phyloP scores from a whole-genome alignment of 2,888 invertebrate species.

The Cheilosia scutellata region DNA sequence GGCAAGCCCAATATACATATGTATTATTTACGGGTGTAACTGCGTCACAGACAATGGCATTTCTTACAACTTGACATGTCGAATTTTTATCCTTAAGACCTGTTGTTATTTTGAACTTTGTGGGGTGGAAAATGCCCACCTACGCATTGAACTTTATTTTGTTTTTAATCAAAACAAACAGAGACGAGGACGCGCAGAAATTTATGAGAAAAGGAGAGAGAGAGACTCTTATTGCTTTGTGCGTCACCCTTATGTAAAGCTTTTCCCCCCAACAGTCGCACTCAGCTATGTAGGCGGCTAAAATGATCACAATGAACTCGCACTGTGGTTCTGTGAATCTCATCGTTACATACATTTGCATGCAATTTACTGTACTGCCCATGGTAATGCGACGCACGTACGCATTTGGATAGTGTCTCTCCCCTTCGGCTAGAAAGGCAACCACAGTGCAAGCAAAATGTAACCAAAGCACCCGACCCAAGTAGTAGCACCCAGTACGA shows the following conservation, averaged over 20 bases:
- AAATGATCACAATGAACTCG: slow-evolving; percentile 73
- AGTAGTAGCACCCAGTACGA: slow-evolving; percentile 11
- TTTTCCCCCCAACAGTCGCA: slow-evolving; percentile 34
- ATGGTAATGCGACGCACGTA: slow-evolving; percentile 55
- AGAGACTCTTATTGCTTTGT: slow-evolving; percentile 14
- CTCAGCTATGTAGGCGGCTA: neutral
- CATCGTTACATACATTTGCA: slow-evolving; percentile 32
- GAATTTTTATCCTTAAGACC: slow-evolving; percentile 24
- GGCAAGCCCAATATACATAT: too few relatives aligned
- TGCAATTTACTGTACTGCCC: slow-evolving; percentile 46
- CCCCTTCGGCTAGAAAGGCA: neutral
- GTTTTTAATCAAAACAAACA: slow-evolving; percentile 50
- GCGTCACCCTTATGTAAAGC: slow-evolving; percentile 65
- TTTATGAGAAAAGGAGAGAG: slow-evolving; percentile 33
- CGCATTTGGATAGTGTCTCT: slow-evolving; percentile 24
- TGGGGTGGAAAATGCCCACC: neutral
- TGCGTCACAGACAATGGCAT: neutral
- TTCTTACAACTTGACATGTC: slow-evolving; percentile 14
- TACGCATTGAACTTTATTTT: neutral
- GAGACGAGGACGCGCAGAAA: slow-evolving; percentile 46
- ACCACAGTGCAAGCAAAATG: slow-evolving; percentile 25
- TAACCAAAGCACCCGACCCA: slow-evolving; percentile 21
- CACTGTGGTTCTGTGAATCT: slow-evolving; percentile 33
- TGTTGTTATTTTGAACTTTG: slow-evolving; percentile 34
- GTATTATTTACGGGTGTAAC: neutral